phyloP scores from a whole-genome alignment of 2,888 invertebrate genomes.

The Sylvicola cinctus region DNA sequence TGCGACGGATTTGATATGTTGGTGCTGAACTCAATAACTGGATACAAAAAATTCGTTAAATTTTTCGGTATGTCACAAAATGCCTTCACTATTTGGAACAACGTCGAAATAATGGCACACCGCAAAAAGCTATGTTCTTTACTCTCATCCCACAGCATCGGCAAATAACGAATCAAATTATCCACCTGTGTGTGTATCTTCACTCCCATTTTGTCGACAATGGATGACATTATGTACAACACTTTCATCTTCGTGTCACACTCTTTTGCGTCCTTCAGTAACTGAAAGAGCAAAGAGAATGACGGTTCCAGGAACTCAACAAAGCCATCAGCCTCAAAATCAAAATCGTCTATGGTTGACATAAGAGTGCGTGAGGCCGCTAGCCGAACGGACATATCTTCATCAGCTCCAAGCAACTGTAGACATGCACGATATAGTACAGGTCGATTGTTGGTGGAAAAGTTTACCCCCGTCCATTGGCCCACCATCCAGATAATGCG shows the following conservation, averaged over 20 bases:
- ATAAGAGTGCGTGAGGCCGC: constrained; percentile 64
- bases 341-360: constrained; percentile 76
- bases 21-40: constrained; percentile 52
- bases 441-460: constrained; percentile 58
- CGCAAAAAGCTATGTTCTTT: constrained; percentile 74
- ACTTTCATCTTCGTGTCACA: constrained; percentile 94
- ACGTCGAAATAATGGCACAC: constrained; percentile 72
- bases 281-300: constrained; percentile 58
- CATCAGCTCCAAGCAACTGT: constrained; percentile 47
- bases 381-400: constrained; percentile 76
- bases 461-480: constrained; percentile 61
- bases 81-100: constrained; percentile 62
- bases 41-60: constrained; percentile 41
- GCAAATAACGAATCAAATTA: constrained; percentile 62
- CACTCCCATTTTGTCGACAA: constrained; percentile 68
- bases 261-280: constrained; percentile 72
- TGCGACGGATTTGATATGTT: constrained; percentile 59
- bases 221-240: constrained; percentile 69
- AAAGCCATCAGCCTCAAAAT: constrained; percentile 74
- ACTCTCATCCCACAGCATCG: constrained; percentile 74
- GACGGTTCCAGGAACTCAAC: constrained; percentile 59
- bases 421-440: constrained; percentile 59
- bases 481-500: constrained; percentile 71
- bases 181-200: constrained; percentile 43
- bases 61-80: constrained; percentile 34